Conservation (phyloP, 2,113 vertebrate species). For the Zosterops japonicus region DNA sequence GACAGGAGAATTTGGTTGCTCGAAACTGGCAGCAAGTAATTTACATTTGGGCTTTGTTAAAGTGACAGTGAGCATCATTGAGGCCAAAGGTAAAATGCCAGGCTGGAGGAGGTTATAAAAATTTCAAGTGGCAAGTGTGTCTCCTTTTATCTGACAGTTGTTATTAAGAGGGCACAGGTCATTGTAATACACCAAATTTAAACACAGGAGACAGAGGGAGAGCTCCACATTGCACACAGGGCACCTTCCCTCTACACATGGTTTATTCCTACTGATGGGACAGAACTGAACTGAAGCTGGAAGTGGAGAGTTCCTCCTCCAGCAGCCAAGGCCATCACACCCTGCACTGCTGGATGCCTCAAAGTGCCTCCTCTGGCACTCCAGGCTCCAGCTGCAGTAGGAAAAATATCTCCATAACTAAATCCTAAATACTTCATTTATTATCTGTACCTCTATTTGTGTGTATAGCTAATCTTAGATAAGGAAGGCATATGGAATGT, state of each 20-base stretch:
- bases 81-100: slow-evolving; percentile 68
- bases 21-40: slow-evolving; percentile 68
- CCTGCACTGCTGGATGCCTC: neutral
- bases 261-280: neutral
- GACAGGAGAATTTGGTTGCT: slow-evolving; percentile 70
- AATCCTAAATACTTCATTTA: neutral
- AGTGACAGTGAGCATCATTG: slow-evolving; percentile 62
- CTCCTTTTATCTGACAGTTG: slow-evolving; percentile 72
- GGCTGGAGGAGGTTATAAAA: slow-evolving; percentile 62
- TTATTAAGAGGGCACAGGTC: slow-evolving; percentile 53
- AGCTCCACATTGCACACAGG: neutral
- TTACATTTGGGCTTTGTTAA: slow-evolving; percentile 76
- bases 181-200: slow-evolving; percentile 33
- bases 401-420: neutral
- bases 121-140: slow-evolving; percentile 63
- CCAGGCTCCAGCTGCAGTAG: neutral
- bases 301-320: neutral
- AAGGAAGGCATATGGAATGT: neutral
- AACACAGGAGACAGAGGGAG: slow-evolving; percentile 33
- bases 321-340: neutral
- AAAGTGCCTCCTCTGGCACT: neutral
- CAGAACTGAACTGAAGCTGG: neutral
- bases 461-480: neutral
- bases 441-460: neutral
- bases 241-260: neutral